These are phyloP conservation scores for Ardeotis arabs DNA, from an alignment of 2,113 vertebrate species.

Conservation along the genomic window DNA sequence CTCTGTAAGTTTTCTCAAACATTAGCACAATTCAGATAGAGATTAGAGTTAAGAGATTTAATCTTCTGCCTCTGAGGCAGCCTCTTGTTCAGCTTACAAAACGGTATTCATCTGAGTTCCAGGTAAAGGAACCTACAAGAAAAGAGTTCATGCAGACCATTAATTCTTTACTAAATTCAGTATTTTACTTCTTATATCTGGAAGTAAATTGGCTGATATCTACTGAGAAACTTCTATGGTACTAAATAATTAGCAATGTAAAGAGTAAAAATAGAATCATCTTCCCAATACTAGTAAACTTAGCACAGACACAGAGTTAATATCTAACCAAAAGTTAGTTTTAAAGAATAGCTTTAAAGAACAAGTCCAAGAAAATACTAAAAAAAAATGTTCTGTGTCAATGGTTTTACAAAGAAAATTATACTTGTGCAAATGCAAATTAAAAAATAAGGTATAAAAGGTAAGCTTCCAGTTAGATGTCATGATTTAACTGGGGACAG, in stretches of 20 bases:
- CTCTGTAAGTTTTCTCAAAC: background rate
- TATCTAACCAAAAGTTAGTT: background rate
- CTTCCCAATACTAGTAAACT: background rate
- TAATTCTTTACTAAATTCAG: background rate
- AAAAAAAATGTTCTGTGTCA: background rate
- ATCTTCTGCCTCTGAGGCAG: background rate
- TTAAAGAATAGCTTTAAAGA: background rate
- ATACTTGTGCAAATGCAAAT: background rate
- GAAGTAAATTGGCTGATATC: background rate
- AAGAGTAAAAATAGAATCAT: background rate
- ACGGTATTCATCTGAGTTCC: background rate
- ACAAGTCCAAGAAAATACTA: background rate
- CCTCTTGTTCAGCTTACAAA: background rate
- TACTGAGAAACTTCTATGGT: background rate
- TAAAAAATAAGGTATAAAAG: background rate
- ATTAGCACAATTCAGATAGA: background rate
- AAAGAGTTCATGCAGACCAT: background rate
- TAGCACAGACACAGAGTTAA: background rate
- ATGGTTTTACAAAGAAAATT: background rate
- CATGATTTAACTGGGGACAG: too few relatives aligned
- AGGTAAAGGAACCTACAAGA: background rate
- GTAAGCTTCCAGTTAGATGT: background rate
- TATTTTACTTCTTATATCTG: background rate
- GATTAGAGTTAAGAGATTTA: background rate
- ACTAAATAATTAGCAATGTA: background rate